phyloP scores from a whole-genome alignment of 2,888 invertebrate species.

The Leptinotarsa juncta region DNA sequence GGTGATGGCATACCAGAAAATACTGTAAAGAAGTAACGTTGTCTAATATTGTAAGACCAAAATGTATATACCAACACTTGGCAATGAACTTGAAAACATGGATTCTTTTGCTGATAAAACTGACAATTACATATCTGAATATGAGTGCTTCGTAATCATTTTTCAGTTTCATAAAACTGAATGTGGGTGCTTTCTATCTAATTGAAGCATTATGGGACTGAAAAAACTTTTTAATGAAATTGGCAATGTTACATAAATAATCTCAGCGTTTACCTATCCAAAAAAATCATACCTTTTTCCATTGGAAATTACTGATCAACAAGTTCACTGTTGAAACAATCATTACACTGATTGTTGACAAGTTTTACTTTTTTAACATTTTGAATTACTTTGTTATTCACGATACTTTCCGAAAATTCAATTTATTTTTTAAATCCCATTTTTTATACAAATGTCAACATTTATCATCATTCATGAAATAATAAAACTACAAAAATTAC shows the following conservation, averaged over 20 bases:
- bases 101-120: not conserved
- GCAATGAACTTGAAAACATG: not conserved
- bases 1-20: constrained; percentile 74
- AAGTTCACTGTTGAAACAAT: no score
- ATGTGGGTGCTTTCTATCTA: not conserved
- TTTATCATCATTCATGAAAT: constrained; percentile 39
- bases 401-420: not conserved
- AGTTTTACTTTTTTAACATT: no score
- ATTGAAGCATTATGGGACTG: not conserved
- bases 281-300: no score
- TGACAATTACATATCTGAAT: not conserved
- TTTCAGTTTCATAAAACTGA: no score
- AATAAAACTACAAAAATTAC: constrained; percentile 29
- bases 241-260: no score
- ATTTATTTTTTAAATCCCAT: constrained; percentile 11
- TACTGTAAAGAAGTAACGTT: constrained; percentile 44
- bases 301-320: no score
- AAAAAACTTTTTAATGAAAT: not conserved
- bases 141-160: no score
- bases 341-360: no score
- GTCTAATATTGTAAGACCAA: constrained; percentile 8
- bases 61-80: not conserved
- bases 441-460: not conserved
- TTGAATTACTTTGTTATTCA: no score
- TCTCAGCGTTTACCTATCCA: no score